A percentile compares a stretch with the other conserved stretches of the same genome.
phyloP scores from a whole-genome alignment of 1,140 invertebrate genomes.

The Leptoteleia sp. region DNA sequence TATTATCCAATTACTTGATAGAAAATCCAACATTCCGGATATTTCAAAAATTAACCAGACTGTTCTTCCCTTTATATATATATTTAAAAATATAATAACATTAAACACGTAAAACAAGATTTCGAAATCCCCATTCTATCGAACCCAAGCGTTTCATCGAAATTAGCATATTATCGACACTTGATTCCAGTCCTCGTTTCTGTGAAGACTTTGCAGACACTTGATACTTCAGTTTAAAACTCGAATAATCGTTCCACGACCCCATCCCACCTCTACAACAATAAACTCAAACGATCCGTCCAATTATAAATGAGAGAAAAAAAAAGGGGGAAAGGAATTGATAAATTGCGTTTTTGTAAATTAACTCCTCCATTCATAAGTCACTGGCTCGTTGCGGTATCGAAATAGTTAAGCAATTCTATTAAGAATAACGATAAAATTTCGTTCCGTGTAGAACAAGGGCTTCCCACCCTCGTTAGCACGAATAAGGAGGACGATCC shows the following conservation, averaged over 20 bases:
- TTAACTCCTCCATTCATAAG: conserved; percentile 24
- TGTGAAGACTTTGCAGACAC: conserved; percentile 78
- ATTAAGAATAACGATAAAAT: conserved; percentile 63
- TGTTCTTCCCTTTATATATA: no score
- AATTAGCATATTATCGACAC: conserved; percentile 80
- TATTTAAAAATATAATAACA: no score
- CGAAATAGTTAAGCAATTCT: conserved; percentile 56
- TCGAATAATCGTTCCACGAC: conserved; percentile 79
- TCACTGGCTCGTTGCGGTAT: conserved; percentile 32
- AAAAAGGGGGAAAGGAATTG: conserved; percentile 2
- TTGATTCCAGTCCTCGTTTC: conserved; percentile 65
- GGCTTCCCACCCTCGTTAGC: conserved; percentile 61
- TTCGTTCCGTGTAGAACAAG: conserved; percentile 58
- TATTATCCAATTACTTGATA: no score
- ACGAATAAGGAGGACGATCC: conserved; percentile 60
- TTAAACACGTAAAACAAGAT: no score
- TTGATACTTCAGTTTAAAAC: conserved; percentile 80
- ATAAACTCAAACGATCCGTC: conserved; percentile 28
- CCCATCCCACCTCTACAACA: conserved; percentile 9
- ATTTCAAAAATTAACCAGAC: no score
- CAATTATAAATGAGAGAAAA: no score
- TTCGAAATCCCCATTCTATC: no score
- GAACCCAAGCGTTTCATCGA: no score
- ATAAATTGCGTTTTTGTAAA: conserved; percentile 32
- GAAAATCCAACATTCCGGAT: no score